phyloP scores from a whole-genome alignment of 2,113 vertebrate genomes.

The Casuarius casuarius region DNA sequence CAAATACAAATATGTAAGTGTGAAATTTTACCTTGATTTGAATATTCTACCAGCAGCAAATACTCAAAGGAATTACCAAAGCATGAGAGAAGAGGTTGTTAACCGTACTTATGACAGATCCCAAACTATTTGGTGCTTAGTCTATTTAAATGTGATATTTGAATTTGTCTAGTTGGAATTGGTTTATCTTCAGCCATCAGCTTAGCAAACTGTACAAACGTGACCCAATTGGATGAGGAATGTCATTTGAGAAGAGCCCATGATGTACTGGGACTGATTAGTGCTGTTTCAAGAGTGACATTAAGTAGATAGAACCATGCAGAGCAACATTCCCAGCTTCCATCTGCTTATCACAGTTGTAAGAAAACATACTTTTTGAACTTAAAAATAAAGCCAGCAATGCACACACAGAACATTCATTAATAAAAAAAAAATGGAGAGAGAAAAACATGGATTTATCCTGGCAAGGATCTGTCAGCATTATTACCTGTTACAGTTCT shows the following conservation, averaged over 20 bases:
- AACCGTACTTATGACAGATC: not conserved
- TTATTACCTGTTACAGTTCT: not conserved
- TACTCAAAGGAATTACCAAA: not conserved
- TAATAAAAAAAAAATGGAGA: not conserved
- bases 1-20: not conserved
- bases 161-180: not conserved
- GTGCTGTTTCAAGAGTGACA: not conserved
- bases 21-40: not conserved
- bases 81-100: not conserved
- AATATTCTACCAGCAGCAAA: not conserved
- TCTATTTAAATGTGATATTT: not conserved
- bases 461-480: not conserved
- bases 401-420: not conserved
- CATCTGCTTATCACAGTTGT: not conserved
- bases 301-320: not conserved
- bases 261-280: fast-evolving
- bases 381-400: not conserved
- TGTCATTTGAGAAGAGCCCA: not conserved
- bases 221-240: not conserved
- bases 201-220: not conserved
- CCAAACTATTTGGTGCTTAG: not conserved
- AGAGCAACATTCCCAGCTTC: not conserved
- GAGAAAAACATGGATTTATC: not conserved
- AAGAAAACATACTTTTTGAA: not conserved
- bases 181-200: not conserved